Percentiles rank a stretch among this genome's conserved stretches.
Conservation (phyloP, 2,888 invertebrate genomes). For the Dicroscelio sp. region DNA sequence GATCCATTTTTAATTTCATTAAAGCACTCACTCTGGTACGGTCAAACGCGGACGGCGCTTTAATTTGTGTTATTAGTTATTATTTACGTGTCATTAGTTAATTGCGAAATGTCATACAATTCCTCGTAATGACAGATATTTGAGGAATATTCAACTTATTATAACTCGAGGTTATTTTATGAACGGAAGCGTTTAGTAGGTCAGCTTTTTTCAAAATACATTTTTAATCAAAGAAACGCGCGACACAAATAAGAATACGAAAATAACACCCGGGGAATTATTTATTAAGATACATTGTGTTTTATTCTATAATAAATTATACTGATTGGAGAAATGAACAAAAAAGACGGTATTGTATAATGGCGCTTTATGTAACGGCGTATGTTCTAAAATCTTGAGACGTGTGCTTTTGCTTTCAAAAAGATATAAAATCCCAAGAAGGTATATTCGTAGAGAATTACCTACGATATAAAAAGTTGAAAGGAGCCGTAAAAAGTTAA, state of each 20-base stretch:
- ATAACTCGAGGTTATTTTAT: slow-evolving; percentile 51
- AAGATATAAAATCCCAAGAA: slow-evolving; percentile 62
- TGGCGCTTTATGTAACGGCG: slow-evolving; percentile 36
- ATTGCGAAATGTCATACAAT: no score
- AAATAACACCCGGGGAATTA: slow-evolving; percentile 39
- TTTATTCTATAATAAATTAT: slow-evolving; percentile 44
- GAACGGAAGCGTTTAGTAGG: slow-evolving; percentile 58
- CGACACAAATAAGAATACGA: slow-evolving; percentile 48
- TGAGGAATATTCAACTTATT: slow-evolving; percentile 1
- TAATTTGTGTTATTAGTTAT: no score
- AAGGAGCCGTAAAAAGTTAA: slow-evolving; percentile 63
- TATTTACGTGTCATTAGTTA: no score
- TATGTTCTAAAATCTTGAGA: slow-evolving; percentile 47
- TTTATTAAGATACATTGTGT: slow-evolving; percentile 27
- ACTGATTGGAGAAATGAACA: slow-evolving; percentile 8
- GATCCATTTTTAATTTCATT: slow-evolving; percentile 27
- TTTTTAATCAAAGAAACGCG: slow-evolving; percentile 36
- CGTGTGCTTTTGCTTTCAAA: slow-evolving; percentile 58
- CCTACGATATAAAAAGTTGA: slow-evolving; percentile 64
- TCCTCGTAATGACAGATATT: no score
- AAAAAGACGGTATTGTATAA: slow-evolving; percentile 31
- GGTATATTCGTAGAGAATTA: slow-evolving; percentile 60
- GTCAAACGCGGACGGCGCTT: no score
- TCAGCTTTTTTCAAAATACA: slow-evolving; percentile 42
- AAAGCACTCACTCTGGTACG: no score